These are phyloP conservation scores for Thrips palmi DNA, from an alignment of 1,140 invertebrate species.

Conservation along the genomic window DNA sequence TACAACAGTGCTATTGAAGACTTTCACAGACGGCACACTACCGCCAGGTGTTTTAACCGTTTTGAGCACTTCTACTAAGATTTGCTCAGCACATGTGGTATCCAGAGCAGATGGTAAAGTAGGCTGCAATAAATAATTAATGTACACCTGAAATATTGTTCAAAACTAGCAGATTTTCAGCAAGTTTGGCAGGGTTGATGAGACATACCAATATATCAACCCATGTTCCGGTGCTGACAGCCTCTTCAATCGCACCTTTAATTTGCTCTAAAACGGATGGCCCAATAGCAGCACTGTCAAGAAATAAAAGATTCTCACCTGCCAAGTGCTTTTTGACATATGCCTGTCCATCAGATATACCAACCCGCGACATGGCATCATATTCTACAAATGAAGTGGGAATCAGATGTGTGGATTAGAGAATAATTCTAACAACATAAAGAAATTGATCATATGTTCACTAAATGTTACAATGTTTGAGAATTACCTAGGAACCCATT, in stretches of 20 bases:
- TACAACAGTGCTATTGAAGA: conserved; percentile 30
- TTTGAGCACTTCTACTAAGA: conserved; percentile 46
- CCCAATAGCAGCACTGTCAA: conserved; percentile 63
- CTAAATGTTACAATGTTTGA: conserved; percentile 1
- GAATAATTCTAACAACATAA: no score
- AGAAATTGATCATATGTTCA: conserved; percentile 1
- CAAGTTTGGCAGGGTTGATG: not conserved
- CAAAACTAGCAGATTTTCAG: not conserved
- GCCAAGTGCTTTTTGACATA: conserved; percentile 64
- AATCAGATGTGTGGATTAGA: conserved; percentile 9
- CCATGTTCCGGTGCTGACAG: conserved; percentile 49
- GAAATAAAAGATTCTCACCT: conserved; percentile 44
- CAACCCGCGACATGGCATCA: conserved; percentile 69
- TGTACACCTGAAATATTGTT: not conserved
- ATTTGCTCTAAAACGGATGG: conserved; percentile 54
- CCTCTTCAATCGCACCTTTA: conserved; percentile 70
- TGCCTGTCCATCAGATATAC: conserved; percentile 65
- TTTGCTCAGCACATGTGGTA: conserved; percentile 49
- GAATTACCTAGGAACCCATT: conserved; percentile 71
- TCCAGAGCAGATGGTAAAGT: conserved; percentile 64
- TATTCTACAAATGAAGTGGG: conserved; percentile 43
- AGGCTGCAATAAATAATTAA: conserved; percentile 24
- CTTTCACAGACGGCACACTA: conserved; percentile 14
- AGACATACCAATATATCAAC: conserved; percentile 45
- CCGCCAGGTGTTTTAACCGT: conserved; percentile 24